A percentile compares a stretch with the other conserved stretches of the same genome.
These are phyloP conservation scores for Sebastes vulpes DNA, from an alignment of 2,797 vertebrate genomes.

Conservation along the genomic window DNA sequence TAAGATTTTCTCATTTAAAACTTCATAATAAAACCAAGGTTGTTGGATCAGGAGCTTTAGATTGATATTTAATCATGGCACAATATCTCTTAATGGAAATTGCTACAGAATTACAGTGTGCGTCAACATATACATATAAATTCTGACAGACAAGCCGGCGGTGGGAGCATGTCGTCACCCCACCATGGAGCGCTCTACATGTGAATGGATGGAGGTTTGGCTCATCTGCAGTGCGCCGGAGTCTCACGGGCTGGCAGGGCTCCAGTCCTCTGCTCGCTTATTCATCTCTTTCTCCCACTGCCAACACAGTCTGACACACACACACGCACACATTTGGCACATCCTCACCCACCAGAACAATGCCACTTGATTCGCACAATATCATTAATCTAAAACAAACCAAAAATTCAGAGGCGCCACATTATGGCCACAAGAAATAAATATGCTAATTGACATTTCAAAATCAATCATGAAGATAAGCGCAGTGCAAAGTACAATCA, in stretches of 20 bases:
- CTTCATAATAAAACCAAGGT: constrained; percentile 43
- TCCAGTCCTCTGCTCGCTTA: constrained; percentile 74
- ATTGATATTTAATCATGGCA: constrained; percentile 39
- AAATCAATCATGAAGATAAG: constrained; percentile 25
- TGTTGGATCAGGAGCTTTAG: constrained; percentile 21
- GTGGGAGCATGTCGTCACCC: constrained; percentile 36
- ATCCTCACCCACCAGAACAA: constrained; percentile 25
- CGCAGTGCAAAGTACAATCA: constrained; percentile 31
- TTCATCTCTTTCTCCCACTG: constrained; percentile 76
- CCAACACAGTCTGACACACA: constrained; percentile 52
- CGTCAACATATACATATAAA: not conserved
- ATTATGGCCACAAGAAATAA: constrained; percentile 31
- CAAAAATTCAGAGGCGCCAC: constrained; percentile 25
- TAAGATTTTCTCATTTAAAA: constrained; percentile 55
- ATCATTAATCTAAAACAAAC: constrained; percentile 55
- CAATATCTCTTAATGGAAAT: constrained; percentile 9
- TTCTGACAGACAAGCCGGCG: not conserved
- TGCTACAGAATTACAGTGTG: not conserved
- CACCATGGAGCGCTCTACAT: constrained; percentile 35
- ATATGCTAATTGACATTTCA: constrained; percentile 35
- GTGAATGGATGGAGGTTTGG: constrained; percentile 71
- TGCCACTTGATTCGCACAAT: constrained; percentile 50
- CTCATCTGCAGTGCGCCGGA: constrained; percentile 81
- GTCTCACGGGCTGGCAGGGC: constrained; percentile 72
- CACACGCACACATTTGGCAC: constrained; percentile 32